These are phyloP conservation scores for Echeneis naucrates DNA, from an alignment of 2,797 vertebrate genomes.

Conservation along the genomic window DNA sequence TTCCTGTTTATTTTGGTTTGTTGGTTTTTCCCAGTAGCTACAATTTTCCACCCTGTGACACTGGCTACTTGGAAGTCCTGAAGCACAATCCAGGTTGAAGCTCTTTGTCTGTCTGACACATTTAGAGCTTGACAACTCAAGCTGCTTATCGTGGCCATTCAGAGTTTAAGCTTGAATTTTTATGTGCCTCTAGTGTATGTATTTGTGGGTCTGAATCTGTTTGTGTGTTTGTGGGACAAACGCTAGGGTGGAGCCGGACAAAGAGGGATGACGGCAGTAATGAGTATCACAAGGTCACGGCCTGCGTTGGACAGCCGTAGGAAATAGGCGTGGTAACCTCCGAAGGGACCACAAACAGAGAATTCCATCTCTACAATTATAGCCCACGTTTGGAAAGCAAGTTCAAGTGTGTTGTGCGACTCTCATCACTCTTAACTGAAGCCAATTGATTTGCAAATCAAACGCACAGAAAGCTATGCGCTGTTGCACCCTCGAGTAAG, in stretches of 20 bases:
- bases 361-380: slow-evolving; percentile 62
- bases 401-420: slow-evolving; percentile 36
- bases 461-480: slow-evolving; percentile 39
- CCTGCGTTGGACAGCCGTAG: slow-evolving; percentile 48
- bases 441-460: slow-evolving; percentile 74
- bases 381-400: slow-evolving; percentile 54
- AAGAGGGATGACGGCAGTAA: slow-evolving; percentile 55
- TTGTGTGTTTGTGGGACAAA: slow-evolving; percentile 41
- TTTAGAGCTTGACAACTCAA: slow-evolving; percentile 68
- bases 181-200: slow-evolving; percentile 43
- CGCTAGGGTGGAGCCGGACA: slow-evolving; percentile 16
- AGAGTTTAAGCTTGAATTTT: slow-evolving; percentile 68
- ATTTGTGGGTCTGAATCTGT: slow-evolving; percentile 45
- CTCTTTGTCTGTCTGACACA: slow-evolving; percentile 64
- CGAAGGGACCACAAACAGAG: slow-evolving; percentile 35
- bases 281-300: slow-evolving; percentile 67
- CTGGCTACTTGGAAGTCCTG: slow-evolving; percentile 36
- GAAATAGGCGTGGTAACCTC: slow-evolving; percentile 49
- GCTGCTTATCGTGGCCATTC: slow-evolving; percentile 73
- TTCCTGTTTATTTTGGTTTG: slow-evolving; percentile 11
- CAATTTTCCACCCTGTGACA: slow-evolving; percentile 57
- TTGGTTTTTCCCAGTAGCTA: slow-evolving; percentile 40
- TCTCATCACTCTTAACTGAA: slow-evolving; percentile 61
- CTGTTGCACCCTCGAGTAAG: slow-evolving; percentile 44
- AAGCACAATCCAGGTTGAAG: slow-evolving; percentile 65